These are phyloP conservation scores for Hestina assimilis DNA, from an alignment of 1,140 invertebrate species.

Conservation along the genomic window DNA sequence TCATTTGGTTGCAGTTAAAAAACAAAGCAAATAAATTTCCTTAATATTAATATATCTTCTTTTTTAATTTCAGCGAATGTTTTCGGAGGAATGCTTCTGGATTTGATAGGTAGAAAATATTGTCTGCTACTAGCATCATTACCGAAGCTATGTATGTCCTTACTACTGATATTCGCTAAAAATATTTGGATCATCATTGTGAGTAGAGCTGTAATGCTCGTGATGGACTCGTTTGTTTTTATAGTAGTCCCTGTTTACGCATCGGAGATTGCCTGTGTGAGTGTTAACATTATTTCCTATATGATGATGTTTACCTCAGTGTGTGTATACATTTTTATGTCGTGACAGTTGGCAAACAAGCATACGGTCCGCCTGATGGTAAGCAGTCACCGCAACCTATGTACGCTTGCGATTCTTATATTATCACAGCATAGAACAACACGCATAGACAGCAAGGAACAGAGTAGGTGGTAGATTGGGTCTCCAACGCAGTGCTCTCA, in stretches of 20 bases:
- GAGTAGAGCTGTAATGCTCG: slow-evolving; percentile 22
- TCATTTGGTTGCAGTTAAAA: too few species aligned
- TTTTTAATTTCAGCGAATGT: slow-evolving; percentile 35
- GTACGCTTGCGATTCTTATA: too few species aligned
- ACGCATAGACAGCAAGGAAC: too few species aligned
- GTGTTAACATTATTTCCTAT: too few species aligned
- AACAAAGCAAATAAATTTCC: not conserved
- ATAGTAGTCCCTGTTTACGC: slow-evolving; percentile 43
- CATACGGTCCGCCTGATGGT: too few species aligned
- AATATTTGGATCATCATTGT: slow-evolving; percentile 42
- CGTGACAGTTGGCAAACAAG: too few species aligned
- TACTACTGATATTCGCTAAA: slow-evolving; percentile 21
- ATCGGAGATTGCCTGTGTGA: slow-evolving; percentile 55
- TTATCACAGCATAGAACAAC: too few species aligned
- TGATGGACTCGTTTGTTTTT: slow-evolving; percentile 27
- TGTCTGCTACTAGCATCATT: slow-evolving; percentile 33
- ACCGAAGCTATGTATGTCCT: slow-evolving; percentile 33
- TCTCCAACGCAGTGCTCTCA: too few species aligned
- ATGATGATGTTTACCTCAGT: too few species aligned
- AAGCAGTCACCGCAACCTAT: too few species aligned
- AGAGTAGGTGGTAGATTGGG: too few species aligned
- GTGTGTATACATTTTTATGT: too few species aligned
- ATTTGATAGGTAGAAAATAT: slow-evolving; percentile 46
- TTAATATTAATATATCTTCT: not conserved
- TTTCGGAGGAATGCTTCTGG: slow-evolving; percentile 36